These are phyloP conservation scores for Otolemur garnettii DNA, from an alignment of 2,113 vertebrate genomes.

Conservation along the genomic window DNA sequence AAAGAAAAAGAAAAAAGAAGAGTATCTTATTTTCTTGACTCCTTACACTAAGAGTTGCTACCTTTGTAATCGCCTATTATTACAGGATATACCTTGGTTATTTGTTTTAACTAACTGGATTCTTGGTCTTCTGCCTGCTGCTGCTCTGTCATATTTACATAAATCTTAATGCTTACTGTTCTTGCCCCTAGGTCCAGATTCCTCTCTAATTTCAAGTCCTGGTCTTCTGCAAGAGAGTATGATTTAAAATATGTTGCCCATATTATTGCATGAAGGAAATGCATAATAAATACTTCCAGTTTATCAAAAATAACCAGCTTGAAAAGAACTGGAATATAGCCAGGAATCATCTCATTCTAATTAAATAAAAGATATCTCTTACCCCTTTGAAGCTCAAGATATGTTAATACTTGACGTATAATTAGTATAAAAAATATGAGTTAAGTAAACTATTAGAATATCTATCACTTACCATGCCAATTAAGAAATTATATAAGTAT, in stretches of 20 bases:
- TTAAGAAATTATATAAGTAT: slow-evolving; percentile 25
- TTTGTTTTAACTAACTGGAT: not conserved
- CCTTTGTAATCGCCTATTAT: not conserved
- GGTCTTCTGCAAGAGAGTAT: not conserved
- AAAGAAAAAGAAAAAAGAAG: not conserved
- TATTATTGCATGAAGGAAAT: slow-evolving; percentile 42
- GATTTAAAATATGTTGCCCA: not conserved
- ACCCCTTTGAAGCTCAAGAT: not conserved
- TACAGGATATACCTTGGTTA: not conserved
- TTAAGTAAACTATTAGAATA: slow-evolving; percentile 14
- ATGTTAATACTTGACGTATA: not conserved
- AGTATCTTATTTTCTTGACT: not conserved
- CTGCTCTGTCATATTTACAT: not conserved
- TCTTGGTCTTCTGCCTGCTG: not conserved
- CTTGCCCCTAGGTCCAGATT: slow-evolving; percentile 33
- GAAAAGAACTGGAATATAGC: slow-evolving; percentile 28
- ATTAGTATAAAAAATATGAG: not conserved
- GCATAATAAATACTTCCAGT: not conserved
- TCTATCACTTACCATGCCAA: not conserved
- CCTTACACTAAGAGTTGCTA: not conserved
- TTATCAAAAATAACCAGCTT: slow-evolving; percentile 27
- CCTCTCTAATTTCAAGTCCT: not conserved
- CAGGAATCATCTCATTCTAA: not conserved
- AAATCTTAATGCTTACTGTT: slow-evolving; percentile 17
- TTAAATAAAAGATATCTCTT: not conserved